These are phyloP conservation scores for Lamprotornis superbus DNA, from an alignment of 2,113 vertebrate genomes.

Conservation along the genomic window DNA sequence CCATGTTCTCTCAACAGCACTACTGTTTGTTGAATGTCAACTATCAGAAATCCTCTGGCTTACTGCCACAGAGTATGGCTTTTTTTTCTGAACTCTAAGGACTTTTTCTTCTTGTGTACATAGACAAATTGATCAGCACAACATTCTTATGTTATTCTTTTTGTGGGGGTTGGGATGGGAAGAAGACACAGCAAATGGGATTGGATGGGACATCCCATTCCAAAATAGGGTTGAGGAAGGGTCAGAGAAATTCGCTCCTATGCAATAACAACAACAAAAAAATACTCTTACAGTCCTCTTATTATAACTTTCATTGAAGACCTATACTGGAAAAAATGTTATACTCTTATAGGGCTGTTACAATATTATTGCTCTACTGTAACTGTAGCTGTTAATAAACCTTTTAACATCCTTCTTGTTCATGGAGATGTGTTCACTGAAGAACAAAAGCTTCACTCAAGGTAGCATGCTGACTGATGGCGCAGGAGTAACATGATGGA, in stretches of 20 bases:
- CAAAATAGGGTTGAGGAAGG: neutral
- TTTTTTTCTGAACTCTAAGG: neutral
- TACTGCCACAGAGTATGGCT: neutral
- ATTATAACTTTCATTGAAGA: neutral
- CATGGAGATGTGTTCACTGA: neutral
- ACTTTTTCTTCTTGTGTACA: neutral
- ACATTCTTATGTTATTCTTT: neutral
- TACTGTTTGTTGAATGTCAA: neutral
- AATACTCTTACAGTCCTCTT: neutral
- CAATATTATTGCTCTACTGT: neutral
- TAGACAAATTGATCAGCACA: neutral
- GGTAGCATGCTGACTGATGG: neutral
- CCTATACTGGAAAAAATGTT: neutral
- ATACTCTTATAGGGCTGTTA: neutral
- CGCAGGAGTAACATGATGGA: neutral
- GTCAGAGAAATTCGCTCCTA: neutral
- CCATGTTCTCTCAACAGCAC: neutral
- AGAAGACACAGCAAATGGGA: neutral
- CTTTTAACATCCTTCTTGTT: neutral
- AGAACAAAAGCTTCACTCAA: neutral
- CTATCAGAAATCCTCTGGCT: neutral
- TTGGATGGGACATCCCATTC: neutral
- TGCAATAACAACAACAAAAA: neutral
- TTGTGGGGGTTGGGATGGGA: fast-evolving
- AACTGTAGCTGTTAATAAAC: neutral